phyloP scores from a whole-genome alignment of 2,888 invertebrate genomes.

The Embidobia sp. region DNA sequence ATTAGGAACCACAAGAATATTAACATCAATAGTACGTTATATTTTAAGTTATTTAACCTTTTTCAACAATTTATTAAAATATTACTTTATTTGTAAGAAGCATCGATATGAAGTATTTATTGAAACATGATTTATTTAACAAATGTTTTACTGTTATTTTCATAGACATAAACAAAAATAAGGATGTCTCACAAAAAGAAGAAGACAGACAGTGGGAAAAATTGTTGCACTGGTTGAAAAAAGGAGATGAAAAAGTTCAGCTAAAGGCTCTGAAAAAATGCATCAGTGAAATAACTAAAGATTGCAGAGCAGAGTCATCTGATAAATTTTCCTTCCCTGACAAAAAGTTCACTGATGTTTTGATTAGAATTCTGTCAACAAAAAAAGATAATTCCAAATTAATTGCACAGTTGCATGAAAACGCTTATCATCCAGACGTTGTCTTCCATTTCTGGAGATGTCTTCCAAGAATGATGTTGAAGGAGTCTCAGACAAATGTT shows the following conservation, averaged over 20 bases:
- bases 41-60: no score
- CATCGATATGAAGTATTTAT: no score
- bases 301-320: neutral
- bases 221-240: constrained; percentile 1
- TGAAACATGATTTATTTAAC: no score
- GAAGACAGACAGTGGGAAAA: constrained; percentile 26
- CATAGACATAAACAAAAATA: neutral
- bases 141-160: no score
- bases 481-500: constrained; percentile 83
- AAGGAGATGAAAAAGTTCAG: constrained; percentile 12
- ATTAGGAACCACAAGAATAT: no score
- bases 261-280: constrained; percentile 19
- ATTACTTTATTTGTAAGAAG: no score
- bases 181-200: constrained; percentile 3
- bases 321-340: constrained; percentile 11
- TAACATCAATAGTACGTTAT: no score
- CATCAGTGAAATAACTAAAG: neutral
- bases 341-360: constrained; percentile 15
- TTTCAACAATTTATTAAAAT: no score
- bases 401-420: constrained; percentile 16
- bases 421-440: constrained; percentile 86
- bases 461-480: constrained; percentile 84
- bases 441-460: constrained; percentile 87
- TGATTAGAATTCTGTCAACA: constrained; percentile 6
- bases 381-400: constrained; percentile 24